A percentile compares a stretch with the other conserved stretches of the same genome.
Evolutionary conservation across 2,113 vertebrate species (phyloP).

Genomic region (Mesitornis unicolor): DNA sequence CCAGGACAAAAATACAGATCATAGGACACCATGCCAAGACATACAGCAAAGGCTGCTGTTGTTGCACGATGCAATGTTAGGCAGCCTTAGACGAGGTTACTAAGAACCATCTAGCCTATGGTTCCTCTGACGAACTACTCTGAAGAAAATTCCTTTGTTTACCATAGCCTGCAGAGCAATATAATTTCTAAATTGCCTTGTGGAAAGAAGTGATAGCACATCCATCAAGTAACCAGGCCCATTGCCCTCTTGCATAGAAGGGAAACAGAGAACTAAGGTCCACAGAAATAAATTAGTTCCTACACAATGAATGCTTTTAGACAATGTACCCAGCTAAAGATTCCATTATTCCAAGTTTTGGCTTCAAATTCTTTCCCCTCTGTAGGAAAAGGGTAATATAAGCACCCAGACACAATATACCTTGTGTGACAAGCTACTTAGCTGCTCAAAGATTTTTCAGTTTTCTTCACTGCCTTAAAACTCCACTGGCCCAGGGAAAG

Average conservation of each 20-base stretch:
- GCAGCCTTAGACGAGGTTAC: not conserved
- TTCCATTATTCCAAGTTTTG: not conserved
- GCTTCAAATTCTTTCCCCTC: not conserved
- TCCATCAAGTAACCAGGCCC: not conserved
- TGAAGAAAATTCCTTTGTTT: not conserved
- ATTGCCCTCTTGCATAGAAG: not conserved
- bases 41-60: not conserved
- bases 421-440: not conserved
- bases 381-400: not conserved
- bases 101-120: not conserved
- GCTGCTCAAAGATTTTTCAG: not conserved
- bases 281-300: not conserved
- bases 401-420: not conserved
- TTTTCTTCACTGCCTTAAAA: not conserved
- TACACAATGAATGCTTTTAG: not conserved
- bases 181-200: not conserved
- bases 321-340: not conserved
- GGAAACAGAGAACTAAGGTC: accelerated
- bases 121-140: not conserved
- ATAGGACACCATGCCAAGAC: not conserved
- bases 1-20: not conserved
- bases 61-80: not conserved
- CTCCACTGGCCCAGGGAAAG: not conserved
- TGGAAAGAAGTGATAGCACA: not conserved
- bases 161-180: not conserved